phyloP scores from a whole-genome alignment of 1,140 invertebrate species.

The Frieseomelitta varia region DNA sequence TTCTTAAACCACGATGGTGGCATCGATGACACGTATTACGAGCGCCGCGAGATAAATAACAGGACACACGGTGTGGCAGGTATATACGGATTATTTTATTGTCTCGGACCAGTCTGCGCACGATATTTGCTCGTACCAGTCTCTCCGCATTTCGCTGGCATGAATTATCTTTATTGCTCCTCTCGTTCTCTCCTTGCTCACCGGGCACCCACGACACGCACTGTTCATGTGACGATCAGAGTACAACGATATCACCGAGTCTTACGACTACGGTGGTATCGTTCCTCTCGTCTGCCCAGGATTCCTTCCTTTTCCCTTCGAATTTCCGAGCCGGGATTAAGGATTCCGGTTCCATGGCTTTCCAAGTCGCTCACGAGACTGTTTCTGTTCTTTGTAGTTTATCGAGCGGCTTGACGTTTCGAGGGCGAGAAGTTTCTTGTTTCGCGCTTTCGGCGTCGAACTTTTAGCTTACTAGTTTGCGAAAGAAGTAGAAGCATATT shows the following conservation, averaged over 20 bases:
- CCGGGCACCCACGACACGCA: conserved; percentile 38
- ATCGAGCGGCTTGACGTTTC: background rate
- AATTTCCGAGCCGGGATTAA: background rate
- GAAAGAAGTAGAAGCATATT: no score
- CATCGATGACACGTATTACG: conserved; percentile 13
- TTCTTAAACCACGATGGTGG: background rate
- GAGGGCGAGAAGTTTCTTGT: no score
- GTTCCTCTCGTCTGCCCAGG: background rate
- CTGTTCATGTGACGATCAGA: conserved; percentile 39
- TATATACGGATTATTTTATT: conserved; percentile 12
- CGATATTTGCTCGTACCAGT: conserved; percentile 17
- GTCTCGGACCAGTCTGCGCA: background rate
- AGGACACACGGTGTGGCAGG: background rate
- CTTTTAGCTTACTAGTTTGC: background rate
- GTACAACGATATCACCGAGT: conserved; percentile 18
- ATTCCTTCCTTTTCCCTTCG: background rate
- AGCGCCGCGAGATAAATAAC: conserved; percentile 4
- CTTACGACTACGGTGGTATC: conserved; percentile 15
- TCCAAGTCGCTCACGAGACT: no score
- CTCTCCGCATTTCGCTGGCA: background rate
- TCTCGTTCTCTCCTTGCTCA: conserved; percentile 38
- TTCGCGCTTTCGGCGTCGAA: background rate
- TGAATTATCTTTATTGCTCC: conserved; percentile 56
- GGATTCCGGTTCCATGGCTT: background rate
- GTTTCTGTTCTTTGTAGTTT: background rate